Conservation (phyloP, 2,113 vertebrate species). For the Channa maculata region DNA sequence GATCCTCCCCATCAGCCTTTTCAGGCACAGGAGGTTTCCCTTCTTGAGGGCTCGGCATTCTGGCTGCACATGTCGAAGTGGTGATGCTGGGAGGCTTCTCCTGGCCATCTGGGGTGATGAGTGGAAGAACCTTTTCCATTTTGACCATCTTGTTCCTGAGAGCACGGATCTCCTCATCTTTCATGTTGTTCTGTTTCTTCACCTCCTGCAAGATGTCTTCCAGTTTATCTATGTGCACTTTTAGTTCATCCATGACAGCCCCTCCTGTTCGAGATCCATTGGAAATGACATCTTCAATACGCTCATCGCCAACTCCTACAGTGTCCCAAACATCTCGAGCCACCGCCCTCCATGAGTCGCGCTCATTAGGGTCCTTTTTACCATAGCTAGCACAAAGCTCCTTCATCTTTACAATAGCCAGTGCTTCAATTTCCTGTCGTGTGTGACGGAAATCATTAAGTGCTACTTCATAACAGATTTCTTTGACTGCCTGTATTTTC, state of each 20-base stretch:
- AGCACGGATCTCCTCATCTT: slow-evolving; percentile 96
- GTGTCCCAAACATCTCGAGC: slow-evolving; percentile 99
- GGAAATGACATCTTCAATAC: slow-evolving; percentile 90
- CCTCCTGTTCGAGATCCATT: slow-evolving; percentile 81
- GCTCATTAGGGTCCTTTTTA: slow-evolving; percentile 98
- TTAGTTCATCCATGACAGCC: slow-evolving; percentile 93
- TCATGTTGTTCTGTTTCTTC: slow-evolving; percentile 98
- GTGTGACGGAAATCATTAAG: slow-evolving; percentile 98
- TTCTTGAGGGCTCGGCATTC: slow-evolving; percentile 67
- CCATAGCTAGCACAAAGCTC: slow-evolving; percentile 94
- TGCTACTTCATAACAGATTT: slow-evolving; percentile 98
- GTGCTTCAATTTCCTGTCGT: slow-evolving; percentile 97
- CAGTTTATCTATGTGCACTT: slow-evolving; percentile 96
- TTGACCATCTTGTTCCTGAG: slow-evolving; percentile 97
- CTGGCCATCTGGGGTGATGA: slow-evolving; percentile 87
- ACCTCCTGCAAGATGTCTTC: slow-evolving; percentile 98
- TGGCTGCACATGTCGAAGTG: slow-evolving; percentile 13
- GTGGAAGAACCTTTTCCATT: slow-evolving; percentile 97
- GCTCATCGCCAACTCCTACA: slow-evolving; percentile 95
- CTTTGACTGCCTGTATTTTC: slow-evolving; percentile 99
- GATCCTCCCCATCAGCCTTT: slow-evolving; percentile 72
- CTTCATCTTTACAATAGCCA: slow-evolving; percentile 99
- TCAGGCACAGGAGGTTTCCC: slow-evolving; percentile 69
- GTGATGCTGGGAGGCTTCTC: slow-evolving; percentile 47
- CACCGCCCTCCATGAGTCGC: slow-evolving; percentile 96